Evolutionary conservation across 2,113 vertebrate genomes (phyloP), one percentile per base, ranked within the genome.

Genomic region (Megaleporinus macrocephalus): DNA sequence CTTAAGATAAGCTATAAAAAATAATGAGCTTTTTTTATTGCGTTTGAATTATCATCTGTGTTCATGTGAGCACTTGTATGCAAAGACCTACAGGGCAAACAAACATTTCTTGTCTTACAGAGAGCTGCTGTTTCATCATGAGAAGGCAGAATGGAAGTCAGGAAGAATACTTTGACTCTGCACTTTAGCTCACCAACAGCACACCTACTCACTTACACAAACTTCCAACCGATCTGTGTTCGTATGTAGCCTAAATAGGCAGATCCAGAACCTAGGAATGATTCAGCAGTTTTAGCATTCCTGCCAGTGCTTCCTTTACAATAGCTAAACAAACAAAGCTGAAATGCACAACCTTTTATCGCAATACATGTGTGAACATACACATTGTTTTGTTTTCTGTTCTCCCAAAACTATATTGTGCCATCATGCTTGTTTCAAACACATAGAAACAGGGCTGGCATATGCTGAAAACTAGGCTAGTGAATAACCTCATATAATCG

Each of bases 221-320:
- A 73, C 55, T 24, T 2, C 24, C 53, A 44, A 44, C 41, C 41
- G 11, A 44, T 9, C 49, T 33, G 16, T 33, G 30, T 55, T 22
- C 27, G 69, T 61, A 26, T 47, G 41, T 0, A n/a, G 41, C 26
- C 66, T 18, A 57, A 57, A n/a, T 53, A 66, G 63, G 51, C 47
- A 79, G 55, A 83, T 20, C 27, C 66, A 57, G 41, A 36, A 62
- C 73, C 83, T 79, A 24, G 62, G 70, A 22, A 78, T 80, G 80
- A 85, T 83, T 83, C 83, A 80, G 70, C 81, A 78, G 22, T 16
- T 73, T 80, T n/a, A 53, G 27, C n/a, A 29, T 69, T 36, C 22
- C 36, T 57, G n/a, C 18, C 26, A 13, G 22, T 73, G n/a, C 41
- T 5, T 30, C 1, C 30, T 27, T 78, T 24, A 5, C 27, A 55